phyloP scores from a whole-genome alignment of 2,888 invertebrate genomes.

The Aricia artaxerxes region DNA sequence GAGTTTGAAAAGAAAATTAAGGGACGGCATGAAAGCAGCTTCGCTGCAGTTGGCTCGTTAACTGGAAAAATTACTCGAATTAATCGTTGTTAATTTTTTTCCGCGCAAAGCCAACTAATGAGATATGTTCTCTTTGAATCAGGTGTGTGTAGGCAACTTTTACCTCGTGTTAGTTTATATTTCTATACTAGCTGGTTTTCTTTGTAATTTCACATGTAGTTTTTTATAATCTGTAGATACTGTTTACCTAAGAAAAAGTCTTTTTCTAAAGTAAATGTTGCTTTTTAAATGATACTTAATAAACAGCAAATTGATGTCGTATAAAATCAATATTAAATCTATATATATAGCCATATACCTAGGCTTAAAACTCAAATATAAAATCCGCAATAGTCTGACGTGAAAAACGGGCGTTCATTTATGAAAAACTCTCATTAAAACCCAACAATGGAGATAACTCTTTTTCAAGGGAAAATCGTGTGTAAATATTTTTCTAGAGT shows the following conservation, averaged over 20 bases:
- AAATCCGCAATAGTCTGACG: slow-evolving; percentile 3
- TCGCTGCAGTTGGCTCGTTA: slow-evolving; percentile 70
- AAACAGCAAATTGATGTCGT: not conserved
- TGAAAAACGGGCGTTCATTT: slow-evolving; percentile 18
- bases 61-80: slow-evolving; percentile 67
- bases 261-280: not conserved
- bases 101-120: slow-evolving; percentile 63
- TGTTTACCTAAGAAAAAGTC: not conserved
- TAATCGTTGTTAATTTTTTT: slow-evolving; percentile 61
- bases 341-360: too few species aligned
- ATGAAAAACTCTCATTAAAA: slow-evolving; percentile 50
- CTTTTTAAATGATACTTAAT: not conserved
- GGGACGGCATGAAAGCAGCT: slow-evolving; percentile 54
- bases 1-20: slow-evolving; percentile 73
- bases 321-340: too few species aligned
- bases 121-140: slow-evolving; percentile 50
- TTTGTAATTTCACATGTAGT: not conserved
- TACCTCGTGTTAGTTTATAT: too few species aligned
- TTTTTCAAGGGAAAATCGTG: slow-evolving; percentile 47
- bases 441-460: slow-evolving; percentile 28
- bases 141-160: not conserved
- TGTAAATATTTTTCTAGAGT: slow-evolving; percentile 37
- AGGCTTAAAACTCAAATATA: not conserved
- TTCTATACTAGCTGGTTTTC: not conserved
- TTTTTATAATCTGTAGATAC: not conserved